A percentile compares a stretch with the other conserved stretches of the same genome.
These are phyloP conservation scores for Odontocolon sp. DNA, from an alignment of 2,888 invertebrate species.

Conservation along the genomic window DNA sequence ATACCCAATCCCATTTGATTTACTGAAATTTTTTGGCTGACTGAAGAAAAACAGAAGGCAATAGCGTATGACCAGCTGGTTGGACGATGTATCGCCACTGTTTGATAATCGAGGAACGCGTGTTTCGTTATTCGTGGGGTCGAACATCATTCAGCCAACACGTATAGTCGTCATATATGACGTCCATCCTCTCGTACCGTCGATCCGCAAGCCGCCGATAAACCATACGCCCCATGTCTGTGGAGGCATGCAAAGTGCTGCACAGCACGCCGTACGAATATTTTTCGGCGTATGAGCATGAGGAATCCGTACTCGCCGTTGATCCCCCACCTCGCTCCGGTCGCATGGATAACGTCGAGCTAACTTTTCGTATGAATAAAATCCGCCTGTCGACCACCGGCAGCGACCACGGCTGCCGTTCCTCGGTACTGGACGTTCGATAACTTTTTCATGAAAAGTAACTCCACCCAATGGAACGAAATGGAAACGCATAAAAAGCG, in stretches of 20 bases:
- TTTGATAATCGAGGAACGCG: slow-evolving; percentile 30
- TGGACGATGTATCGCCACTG: neutral
- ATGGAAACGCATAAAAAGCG: too few relatives aligned
- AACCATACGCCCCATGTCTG: slow-evolving; percentile 17
- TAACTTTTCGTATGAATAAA: slow-evolving; percentile 53
- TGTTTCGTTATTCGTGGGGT: slow-evolving; percentile 34
- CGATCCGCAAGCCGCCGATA: slow-evolving; percentile 1
- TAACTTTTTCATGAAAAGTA: neutral
- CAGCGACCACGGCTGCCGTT: slow-evolving; percentile 5
- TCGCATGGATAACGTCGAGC: neutral
- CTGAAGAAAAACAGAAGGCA: neutral
- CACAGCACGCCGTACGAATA: slow-evolving; percentile 23
- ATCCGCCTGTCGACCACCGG: slow-evolving; percentile 17
- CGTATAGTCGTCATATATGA: neutral
- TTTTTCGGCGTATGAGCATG: slow-evolving; percentile 3
- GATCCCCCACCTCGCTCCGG: neutral
- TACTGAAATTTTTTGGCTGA: too few relatives aligned
- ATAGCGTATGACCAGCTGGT: neutral
- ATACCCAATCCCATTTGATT: too few relatives aligned
- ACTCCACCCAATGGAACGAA: neutral
- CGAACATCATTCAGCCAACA: slow-evolving; percentile 22
- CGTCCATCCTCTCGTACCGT: neutral
- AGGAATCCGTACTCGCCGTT: neutral
- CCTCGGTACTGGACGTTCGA: slow-evolving; percentile 5
- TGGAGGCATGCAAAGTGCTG: slow-evolving; percentile 48